Base-by-base conservation (phyloP, 2,888 invertebrate species). In the Cheilosia soror region DNA sequence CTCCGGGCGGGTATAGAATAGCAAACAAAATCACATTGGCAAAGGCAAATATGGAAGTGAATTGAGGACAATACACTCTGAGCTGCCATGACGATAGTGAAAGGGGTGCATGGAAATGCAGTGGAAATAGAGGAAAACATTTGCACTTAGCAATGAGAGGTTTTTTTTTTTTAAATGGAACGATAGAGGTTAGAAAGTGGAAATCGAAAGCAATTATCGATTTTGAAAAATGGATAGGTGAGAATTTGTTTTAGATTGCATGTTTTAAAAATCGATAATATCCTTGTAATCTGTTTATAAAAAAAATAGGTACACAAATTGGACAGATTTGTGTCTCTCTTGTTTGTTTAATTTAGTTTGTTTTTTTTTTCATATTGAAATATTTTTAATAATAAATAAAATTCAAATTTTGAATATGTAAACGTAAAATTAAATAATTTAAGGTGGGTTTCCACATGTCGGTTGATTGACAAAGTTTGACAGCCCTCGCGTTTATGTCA, bases 61-160 rank as follows among this genome's bases (percentile, higher is more conserved):
- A 71, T 58, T 27, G 57, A 9, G 78, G 58, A 65, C 78, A 72
- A 78, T 65, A 51, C 57, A 63, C 65, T 71, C 49, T 57, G 77
- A 42, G 20, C 37, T 63, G 55, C n/a, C 33, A 11, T 69, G 42
- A 40, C 58, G 49, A 60, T 53, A 62, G 11, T 44, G 60, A 25
- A 51, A 68, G 49, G 51, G 60, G 33, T 60, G 33, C 58, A 60
- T 40, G 29, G 15, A 49, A 49, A 42, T 66, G 29, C 37, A 37
- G 25, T 44, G 55, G 4, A 15, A 42, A 62, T 51, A 13, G 31
- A 13, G 29, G 37, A 49, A 31, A 31, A 53, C 25, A 33, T 69
- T 62, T 68, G 55, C 68, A 62, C 47, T 77, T 49, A 37, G 57
- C 51, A 42, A 51, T 42, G 60, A 15, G 49, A 47, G 13, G 15